Evolutionary conservation across 2,113 vertebrate genomes (phyloP).

Genomic region (Amphiprion ocellaris): DNA sequence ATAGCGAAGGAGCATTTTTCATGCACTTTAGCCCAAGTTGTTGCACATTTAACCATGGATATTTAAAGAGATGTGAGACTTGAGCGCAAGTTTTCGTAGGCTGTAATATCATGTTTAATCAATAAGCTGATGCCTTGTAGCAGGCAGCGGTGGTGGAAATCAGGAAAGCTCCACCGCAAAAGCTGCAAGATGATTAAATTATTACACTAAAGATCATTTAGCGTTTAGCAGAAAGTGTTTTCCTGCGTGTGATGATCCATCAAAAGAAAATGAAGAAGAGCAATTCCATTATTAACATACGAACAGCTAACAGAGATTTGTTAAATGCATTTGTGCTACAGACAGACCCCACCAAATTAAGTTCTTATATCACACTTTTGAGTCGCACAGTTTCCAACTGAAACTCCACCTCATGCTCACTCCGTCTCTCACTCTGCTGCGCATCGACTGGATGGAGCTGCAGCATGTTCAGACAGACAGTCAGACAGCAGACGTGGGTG

Average conservation of each 20-base stretch:
- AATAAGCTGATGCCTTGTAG: background rate
- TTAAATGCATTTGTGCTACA: background rate
- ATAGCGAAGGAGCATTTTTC: no score
- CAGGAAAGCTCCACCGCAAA: no score
- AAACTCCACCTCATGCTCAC: background rate
- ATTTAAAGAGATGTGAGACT: no score
- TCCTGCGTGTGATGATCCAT: no score
- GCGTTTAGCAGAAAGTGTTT: no score
- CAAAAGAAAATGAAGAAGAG: background rate
- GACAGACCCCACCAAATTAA: background rate
- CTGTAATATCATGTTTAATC: background rate
- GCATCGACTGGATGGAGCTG: constrained; percentile 1
- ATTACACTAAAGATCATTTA: no score
- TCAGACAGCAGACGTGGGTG: constrained; percentile 38
- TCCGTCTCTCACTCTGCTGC: background rate
- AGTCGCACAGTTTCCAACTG: background rate
- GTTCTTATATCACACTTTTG: background rate
- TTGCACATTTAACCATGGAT: background rate
- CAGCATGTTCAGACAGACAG: constrained; percentile 17
- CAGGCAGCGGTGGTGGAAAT: background rate
- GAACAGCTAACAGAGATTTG: background rate
- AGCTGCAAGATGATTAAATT: no score
- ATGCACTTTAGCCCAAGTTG: background rate
- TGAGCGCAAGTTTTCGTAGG: no score
- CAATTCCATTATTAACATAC: background rate